Percentiles rank a stretch among this genome's conserved stretches.
Evolutionary conservation across 2,888 invertebrate species (phyloP).

Genomic region (Phalera bucephala): DNA sequence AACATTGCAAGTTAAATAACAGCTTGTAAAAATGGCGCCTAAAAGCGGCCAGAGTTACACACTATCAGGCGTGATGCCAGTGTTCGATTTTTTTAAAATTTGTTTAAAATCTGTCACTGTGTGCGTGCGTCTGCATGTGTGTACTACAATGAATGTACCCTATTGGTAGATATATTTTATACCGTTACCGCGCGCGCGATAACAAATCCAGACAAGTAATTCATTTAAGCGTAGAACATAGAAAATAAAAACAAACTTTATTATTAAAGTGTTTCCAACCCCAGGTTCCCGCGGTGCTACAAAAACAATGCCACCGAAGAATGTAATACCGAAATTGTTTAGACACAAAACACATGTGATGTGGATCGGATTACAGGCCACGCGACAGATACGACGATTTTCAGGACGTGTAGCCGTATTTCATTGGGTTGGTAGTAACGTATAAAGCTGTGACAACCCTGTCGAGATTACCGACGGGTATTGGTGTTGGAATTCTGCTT

Average conservation of each 20-base stretch:
- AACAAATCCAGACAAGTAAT: too few species aligned
- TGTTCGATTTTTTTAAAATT: too few species aligned
- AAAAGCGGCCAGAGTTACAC: too few species aligned
- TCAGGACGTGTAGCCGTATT: constrained; percentile 10
- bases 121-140: too few species aligned
- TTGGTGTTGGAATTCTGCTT: neutral
- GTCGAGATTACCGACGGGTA: constrained; percentile 19
- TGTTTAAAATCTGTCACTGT: too few species aligned
- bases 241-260: constrained; percentile 1
- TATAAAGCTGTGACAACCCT: constrained; percentile 29
- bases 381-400: constrained; percentile 16
- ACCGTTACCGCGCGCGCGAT: too few species aligned
- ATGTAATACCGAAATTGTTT: constrained; percentile 24
- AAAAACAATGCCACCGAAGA: constrained; percentile 22
- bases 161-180: too few species aligned
- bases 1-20: too few species aligned
- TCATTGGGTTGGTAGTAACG: constrained; percentile 11
- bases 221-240: too few species aligned
- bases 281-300: constrained; percentile 11
- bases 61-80: too few species aligned
- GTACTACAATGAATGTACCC: neutral
- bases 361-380: constrained; percentile 26
- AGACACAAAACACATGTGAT: constrained; percentile 28
- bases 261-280: constrained; percentile 8
- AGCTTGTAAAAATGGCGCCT: too few species aligned